phyloP scores from a whole-genome alignment of 2,113 vertebrate genomes.

The Beaufortia kweichowensis region DNA sequence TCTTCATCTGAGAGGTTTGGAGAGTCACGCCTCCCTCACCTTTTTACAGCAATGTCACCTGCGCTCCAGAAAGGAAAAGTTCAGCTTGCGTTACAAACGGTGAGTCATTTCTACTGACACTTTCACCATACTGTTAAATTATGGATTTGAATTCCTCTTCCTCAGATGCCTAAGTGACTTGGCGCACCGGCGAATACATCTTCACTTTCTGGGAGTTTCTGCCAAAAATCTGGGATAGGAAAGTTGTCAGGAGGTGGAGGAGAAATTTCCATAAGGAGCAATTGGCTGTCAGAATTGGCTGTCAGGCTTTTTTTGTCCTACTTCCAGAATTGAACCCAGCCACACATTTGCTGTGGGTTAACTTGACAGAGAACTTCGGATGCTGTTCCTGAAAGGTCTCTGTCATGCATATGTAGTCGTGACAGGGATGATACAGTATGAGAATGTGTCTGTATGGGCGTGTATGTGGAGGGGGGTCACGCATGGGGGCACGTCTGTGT shows the following conservation, averaged over 20 bases:
- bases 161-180: conserved; percentile 3
- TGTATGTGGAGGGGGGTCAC: not conserved
- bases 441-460: conserved; percentile 13
- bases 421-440: conserved; percentile 35
- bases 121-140: conserved; percentile 46
- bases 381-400: conserved; percentile 43
- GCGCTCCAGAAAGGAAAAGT: conserved; percentile 41
- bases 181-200: conserved; percentile 11
- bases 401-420: conserved; percentile 43
- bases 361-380: conserved; percentile 35
- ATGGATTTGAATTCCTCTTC: conserved; percentile 47
- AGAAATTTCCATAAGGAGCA: conserved; percentile 51
- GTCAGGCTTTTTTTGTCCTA: conserved; percentile 27
- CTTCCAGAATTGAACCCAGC: conserved; percentile 39
- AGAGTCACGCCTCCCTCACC: conserved; percentile 1
- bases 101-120: conserved; percentile 36
- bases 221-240: conserved; percentile 35
- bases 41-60: conserved; percentile 38
- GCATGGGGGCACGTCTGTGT: conserved; percentile 13
- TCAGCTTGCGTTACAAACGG: conserved; percentile 30
- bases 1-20: conserved; percentile 35
- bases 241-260: conserved; percentile 50
- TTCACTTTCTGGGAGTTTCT: conserved; percentile 23
- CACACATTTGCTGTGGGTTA: conserved; percentile 46
- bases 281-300: conserved; percentile 45